Evolutionary conservation across 35 echinoderm and acorn worm genomes (phyloP), one percentile per base, ranked within the genome.

Genomic region (Heliocidaris erythrogramma): DNA sequence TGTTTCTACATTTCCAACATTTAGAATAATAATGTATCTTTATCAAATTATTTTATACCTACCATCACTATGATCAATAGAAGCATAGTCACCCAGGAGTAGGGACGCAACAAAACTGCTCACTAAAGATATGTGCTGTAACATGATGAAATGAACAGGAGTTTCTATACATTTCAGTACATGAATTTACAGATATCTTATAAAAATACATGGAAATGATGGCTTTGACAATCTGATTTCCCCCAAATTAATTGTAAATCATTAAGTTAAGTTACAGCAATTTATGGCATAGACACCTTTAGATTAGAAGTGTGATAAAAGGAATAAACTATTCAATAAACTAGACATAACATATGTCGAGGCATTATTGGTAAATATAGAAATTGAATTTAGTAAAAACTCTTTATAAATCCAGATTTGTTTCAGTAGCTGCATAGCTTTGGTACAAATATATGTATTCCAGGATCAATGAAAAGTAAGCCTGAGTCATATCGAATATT

Each of bases 11-110:
- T 11, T 56, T 52, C 8, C 12, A 13, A 10, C 7, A 56, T 56
- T 56, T 56, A 0, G 10, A 56, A 56, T 56, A 7, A 56, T 56
- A 56, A 0, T 56, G 2, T 1, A 78, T 78, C 17, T 78, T 78
- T 5, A 18, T 78, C 65, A 5, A 18, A 78, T 78, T 78, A 9
- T 27, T 42, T 42, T 29, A 10, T 30, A 96, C 96, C 87, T 94
- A 97, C 98, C 98, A 97, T 99, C 98, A 93, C 98, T 97, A 93
- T 85, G 93, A 93, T 99, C 98, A 88, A 99, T 99, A 94, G 98
- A 96, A 61, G 96, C 97, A 88, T 97, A 96, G 21, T 93, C 95
- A 31, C 98, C 98, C 31, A 95, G 27, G 71, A 99, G 97, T 27
- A 99, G 85, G 32, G 98, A 97, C 0, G 98, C 98, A 91, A 96